Conservation (phyloP, 2,113 vertebrate species). For the Serilophus lunatus region DNA sequence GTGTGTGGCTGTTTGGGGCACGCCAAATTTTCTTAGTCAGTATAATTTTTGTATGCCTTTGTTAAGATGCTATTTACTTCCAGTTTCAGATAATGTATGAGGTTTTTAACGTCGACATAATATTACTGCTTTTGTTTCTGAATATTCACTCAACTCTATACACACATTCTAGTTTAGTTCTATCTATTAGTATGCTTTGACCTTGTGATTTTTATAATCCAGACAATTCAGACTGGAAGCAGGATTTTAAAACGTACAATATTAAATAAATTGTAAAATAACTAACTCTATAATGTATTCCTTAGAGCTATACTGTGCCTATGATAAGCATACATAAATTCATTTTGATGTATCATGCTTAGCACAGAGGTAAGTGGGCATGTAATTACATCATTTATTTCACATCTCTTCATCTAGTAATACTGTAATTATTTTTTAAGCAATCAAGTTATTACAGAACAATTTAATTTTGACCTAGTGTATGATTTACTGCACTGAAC, state of each 20-base stretch:
- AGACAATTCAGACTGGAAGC: not conserved
- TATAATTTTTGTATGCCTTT: not conserved
- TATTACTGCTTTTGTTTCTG: not conserved
- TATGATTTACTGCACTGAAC: not conserved
- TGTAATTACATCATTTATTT: conserved; percentile 8
- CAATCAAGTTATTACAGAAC: not conserved
- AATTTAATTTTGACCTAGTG: not conserved
- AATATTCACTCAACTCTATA: not conserved
- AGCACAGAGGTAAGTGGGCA: not conserved
- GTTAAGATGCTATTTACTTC: not conserved
- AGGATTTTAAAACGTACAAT: not conserved
- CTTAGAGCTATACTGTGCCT: not conserved
- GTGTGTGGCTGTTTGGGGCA: not conserved
- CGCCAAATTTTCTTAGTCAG: not conserved
- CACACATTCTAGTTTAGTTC: not conserved
- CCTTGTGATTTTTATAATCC: not conserved
- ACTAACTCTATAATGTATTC: not conserved
- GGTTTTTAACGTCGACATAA: not conserved
- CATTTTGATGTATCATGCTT: not conserved
- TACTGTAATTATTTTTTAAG: not conserved
- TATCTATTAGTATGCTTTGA: not conserved
- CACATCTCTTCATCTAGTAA: not conserved
- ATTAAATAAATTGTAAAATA: not conserved
- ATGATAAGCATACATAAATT: not conserved
- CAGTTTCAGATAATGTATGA: not conserved